Evolutionary conservation across 2,888 invertebrate species (phyloP), one percentile per base, ranked within the genome.

Genomic region (Cheilosia scutellata): DNA sequence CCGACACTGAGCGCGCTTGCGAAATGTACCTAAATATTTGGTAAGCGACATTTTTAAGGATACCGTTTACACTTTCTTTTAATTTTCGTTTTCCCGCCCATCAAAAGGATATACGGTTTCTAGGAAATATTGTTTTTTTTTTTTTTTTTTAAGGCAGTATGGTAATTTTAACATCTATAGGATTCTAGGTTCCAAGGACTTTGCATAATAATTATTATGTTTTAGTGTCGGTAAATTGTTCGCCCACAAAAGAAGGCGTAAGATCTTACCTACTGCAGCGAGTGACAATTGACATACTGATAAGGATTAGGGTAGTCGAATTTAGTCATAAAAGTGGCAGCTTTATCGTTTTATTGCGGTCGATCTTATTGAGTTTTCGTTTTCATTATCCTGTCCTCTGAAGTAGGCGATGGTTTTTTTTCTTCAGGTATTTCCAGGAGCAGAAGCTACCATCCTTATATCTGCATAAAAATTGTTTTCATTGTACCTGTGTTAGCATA

Each of bases 321-420:
- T 70, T 20, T 20, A 70, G 79, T 65, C 33, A 71, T 79, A 75
- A 79, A 84, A 33, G 37, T 71, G 75, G 33, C 55, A 84, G 60
- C 44, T 84, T 76, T 80, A 84, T 80, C n/a, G 60, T 79, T 84
- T 84, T 84, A 84, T 84, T 79, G 71, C 65, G 80, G 79, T 79
- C 13, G 42, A 9, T 71, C 27, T 44, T 25, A 57, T 63, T 80
- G 0, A 20, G 20, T 74, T 78, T 72, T 72, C 51, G 27, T 29
- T 79, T 71, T 49, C 44, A 65, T 51, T 51, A 40, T 53, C n/a
- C n/a, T 25, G 53, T 72, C 62, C 74, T 78, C 44, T 78, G 78
- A 78, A 68, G 74, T 49, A 83, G 66, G 55, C 53, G 63, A 68
- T 53, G 20, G 27, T 76, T 42, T 29, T 25, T 33, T 47, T 47